phyloP scores from a whole-genome alignment of 2,888 invertebrate genomes.

The Apamea monoglypha region DNA sequence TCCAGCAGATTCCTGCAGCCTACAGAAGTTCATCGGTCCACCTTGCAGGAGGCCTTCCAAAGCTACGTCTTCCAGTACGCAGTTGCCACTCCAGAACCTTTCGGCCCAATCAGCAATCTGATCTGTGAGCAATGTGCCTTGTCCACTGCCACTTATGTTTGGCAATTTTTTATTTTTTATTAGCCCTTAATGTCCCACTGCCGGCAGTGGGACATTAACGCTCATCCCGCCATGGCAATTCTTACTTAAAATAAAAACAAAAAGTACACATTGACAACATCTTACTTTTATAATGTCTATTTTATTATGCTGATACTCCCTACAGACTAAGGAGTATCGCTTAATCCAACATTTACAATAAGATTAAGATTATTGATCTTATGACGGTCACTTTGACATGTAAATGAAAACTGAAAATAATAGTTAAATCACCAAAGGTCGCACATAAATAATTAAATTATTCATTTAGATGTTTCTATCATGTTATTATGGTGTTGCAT shows the following conservation, averaged over 20 bases:
- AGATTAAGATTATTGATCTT: conserved; percentile 10
- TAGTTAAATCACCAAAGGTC: background rate
- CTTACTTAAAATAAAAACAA: background rate
- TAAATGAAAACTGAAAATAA: background rate
- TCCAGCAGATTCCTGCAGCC: background rate
- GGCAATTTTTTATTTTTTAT: no score
- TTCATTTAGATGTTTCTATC: background rate
- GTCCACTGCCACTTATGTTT: background rate
- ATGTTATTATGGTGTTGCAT: background rate
- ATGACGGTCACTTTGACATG: background rate
- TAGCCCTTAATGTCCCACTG: no score
- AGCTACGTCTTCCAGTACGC: background rate
- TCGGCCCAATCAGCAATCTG: background rate
- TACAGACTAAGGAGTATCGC: conserved; percentile 9
- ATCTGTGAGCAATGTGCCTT: background rate
- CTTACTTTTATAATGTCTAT: background rate
- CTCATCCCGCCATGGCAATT: no score
- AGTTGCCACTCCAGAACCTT: background rate
- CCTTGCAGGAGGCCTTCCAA: background rate
- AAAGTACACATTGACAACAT: conserved; percentile 6
- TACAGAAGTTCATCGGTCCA: background rate
- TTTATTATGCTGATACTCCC: background rate
- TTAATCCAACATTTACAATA: conserved; percentile 37
- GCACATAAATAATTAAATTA: no score
- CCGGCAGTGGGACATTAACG: no score